These are phyloP conservation scores for Liposcelis brunnea DNA, from an alignment of 2,888 invertebrate species.

Conservation along the genomic window DNA sequence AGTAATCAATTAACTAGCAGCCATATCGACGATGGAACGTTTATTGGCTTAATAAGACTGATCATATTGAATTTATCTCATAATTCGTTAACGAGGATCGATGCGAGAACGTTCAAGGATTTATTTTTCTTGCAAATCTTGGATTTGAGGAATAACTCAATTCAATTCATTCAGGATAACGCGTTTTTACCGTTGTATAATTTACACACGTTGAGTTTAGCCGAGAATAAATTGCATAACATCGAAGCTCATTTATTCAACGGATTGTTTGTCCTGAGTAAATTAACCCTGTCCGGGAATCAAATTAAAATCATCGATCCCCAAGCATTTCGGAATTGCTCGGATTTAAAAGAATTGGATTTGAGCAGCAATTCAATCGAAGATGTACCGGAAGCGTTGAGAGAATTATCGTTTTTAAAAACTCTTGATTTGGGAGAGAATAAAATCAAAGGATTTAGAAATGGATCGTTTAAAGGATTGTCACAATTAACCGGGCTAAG, in stretches of 20 bases:
- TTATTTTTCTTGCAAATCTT: slow-evolving; percentile 71
- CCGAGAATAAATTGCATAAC: slow-evolving; percentile 69
- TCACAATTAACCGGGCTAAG: slow-evolving; percentile 73
- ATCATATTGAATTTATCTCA: slow-evolving; percentile 72
- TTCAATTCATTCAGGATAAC: slow-evolving; percentile 75
- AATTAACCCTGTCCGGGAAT: slow-evolving; percentile 73
- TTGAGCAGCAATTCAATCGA: slow-evolving; percentile 70
- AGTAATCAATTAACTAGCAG: slow-evolving; percentile 71
- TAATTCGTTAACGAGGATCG: slow-evolving; percentile 69
- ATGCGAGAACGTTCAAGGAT: slow-evolving; percentile 71
- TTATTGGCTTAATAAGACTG: slow-evolving; percentile 65
- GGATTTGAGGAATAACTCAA: slow-evolving; percentile 70
- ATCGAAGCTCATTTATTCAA: slow-evolving; percentile 68
- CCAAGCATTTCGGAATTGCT: slow-evolving; percentile 73
- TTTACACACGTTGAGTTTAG: slow-evolving; percentile 72
- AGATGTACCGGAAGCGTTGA: slow-evolving; percentile 65
- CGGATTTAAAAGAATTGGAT: slow-evolving; percentile 73
- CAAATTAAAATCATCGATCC: slow-evolving; percentile 59
- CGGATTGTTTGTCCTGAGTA: slow-evolving; percentile 65
- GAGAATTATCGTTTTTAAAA: slow-evolving; percentile 65
- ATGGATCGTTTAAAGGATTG: slow-evolving; percentile 70
- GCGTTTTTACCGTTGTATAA: slow-evolving; percentile 77
- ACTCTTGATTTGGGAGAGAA: slow-evolving; percentile 86
- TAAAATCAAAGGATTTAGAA: slow-evolving; percentile 63
- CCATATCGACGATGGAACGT: slow-evolving; percentile 69